Conservation (phyloP, 2,113 vertebrate species). For the Crotalus horridus region DNA sequence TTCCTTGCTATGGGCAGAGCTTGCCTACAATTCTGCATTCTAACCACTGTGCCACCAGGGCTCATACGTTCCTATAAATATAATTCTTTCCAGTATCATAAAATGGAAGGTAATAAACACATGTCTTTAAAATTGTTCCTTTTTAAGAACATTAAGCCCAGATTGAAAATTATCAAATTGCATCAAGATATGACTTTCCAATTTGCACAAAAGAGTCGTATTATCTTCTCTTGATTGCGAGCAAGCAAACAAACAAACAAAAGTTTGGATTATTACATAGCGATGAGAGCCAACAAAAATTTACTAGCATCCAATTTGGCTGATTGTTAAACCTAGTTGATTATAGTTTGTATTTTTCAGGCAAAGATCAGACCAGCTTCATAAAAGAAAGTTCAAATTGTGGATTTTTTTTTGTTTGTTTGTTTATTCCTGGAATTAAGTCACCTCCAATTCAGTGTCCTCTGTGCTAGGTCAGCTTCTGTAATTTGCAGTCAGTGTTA, state of each 20-base stretch:
- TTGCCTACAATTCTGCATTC: neutral
- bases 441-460: neutral
- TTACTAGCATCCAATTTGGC: neutral
- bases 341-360: neutral
- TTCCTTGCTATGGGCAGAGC: neutral
- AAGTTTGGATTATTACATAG: neutral
- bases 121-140: neutral
- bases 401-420: conserved; percentile 24
- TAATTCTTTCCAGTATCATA: neutral
- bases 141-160: neutral
- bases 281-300: neutral
- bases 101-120: neutral
- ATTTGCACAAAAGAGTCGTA: neutral
- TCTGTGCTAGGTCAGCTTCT: neutral
- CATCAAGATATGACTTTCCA: neutral
- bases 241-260: neutral
- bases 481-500: neutral
- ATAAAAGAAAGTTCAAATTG: neutral
- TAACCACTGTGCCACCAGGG: neutral
- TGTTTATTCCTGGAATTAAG: neutral
- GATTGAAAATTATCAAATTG: neutral
- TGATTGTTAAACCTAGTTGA: neutral
- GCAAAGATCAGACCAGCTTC: neutral
- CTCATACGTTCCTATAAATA: neutral
- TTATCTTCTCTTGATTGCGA: neutral